Evolutionary conservation across 2,797 vertebrate genomes (phyloP), one percentile per base, ranked within the genome.

Genomic region (Hippocampus kuda): DNA sequence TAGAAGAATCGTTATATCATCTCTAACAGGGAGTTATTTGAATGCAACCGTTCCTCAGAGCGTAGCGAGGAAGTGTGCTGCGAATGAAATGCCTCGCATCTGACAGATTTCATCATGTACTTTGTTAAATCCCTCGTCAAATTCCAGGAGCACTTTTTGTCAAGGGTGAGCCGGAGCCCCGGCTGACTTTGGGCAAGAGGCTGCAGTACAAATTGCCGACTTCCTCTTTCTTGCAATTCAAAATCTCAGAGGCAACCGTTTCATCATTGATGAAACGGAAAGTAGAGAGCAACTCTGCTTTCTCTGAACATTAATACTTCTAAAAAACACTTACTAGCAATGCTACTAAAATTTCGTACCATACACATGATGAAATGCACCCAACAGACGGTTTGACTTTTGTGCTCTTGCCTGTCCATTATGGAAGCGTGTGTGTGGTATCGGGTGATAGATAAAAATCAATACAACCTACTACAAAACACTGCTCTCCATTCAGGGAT

Each of bases 361-460:
- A 7, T 61, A 9, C 41, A 11, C 18, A 64, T 8, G 41, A 64
- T 46, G 41, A 46, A 64, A 64, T 64, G 0, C 9, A 41, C 18
- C 24, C n/a, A 0, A 75, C 72, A 64, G 46, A 51, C 62, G 61
- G 65, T 75, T 74, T 53, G 76, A 78, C 67, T 34, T 34, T 34
- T 2, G 20, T 44, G 62, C 61, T 63, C 34, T 42, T 22, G 20
- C 22, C 9, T 1, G 20, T n/a, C 61, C 70, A 20, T 75, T 79
- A 62, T 76, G 41, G 67, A 60, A 61, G 15, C 6, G 49, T 70
- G 68, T 66, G 70, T 16, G 48, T 38, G 46, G 77, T 83, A 76
- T 84, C 84, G 76, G 70, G 80, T 83, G 70, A 74, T 69, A 60
- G 46, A 70, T 6, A 75, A 81, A 86, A 88, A 59, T 87, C 81